Evolutionary conservation across 2,888 invertebrate species (phyloP), one percentile per base, ranked within the genome.

Genomic region (Drosophila lacicola): DNA sequence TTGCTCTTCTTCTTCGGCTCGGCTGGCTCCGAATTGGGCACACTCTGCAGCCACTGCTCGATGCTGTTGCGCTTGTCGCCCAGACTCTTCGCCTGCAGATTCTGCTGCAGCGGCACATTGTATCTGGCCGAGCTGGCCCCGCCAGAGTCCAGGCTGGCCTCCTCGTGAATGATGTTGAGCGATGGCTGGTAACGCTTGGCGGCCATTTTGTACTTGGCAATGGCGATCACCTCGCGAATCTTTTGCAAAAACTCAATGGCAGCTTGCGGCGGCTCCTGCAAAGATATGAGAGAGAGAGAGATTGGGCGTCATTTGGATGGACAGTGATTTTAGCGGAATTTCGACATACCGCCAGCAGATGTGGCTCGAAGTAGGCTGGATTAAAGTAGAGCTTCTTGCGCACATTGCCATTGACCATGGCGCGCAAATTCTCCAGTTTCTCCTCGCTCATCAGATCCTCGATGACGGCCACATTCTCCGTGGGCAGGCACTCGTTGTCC

Each of bases 331-430:
- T 0, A 2, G 29, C 29, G 29, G 10, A 39, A 4, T 11, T 11
- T 4, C 11, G 9, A 91, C 94, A 94, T 93, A 97, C 97, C 93
- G 96, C 93, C 91, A 98, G 94, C 49, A 97, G 91, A 79, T 97
- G 96, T 29, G 96, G 96, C 91, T 98, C 98, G 89, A 98, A 97
- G 91, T 97, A 98, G 8, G 97, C 97, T 0, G 97, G 97, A 91
- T 97, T 97, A 89, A 97, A 97, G 90, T 97, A 97, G 3, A 97
- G 93, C 89, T 97, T 97, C 76, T 96, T 94, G 57, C 97, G 93
- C 0, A 95, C 95, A 29, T 95, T 95, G 11, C 96, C 96, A 76
- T 93, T 93, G n/a, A 94, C 92, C 70, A 95, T 94, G 11, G 95
- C 94, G 80, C 95, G 93, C 10, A 95, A 93, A 54, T 93, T 93